phyloP scores from a whole-genome alignment of 2,797 vertebrate species.

The Heteromormyrus szaboi region DNA sequence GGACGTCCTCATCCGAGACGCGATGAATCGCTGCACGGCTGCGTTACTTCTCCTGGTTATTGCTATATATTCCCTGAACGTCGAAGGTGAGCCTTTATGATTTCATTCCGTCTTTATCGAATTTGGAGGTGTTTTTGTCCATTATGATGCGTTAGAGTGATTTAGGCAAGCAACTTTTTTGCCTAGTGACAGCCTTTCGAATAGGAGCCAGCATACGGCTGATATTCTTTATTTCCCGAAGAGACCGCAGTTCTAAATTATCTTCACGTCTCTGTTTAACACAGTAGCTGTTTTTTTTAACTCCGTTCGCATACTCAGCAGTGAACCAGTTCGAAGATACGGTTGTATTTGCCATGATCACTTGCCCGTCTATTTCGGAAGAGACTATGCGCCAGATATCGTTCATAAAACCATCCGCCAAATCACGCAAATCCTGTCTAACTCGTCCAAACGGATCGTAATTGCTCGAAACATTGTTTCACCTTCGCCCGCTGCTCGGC shows the following conservation, averaged over 20 bases:
- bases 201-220: background rate
- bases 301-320: background rate
- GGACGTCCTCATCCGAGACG: conserved; percentile 28
- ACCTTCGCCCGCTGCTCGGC: background rate
- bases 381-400: background rate
- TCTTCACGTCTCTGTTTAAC: background rate
- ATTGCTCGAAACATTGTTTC: background rate
- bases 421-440: conserved; percentile 4
- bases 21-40: conserved; percentile 81
- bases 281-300: background rate
- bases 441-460: background rate
- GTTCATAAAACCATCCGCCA: background rate
- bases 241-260: background rate
- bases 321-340: background rate
- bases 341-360: background rate
- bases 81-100: conserved; percentile 73
- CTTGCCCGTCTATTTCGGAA: background rate
- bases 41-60: conserved; percentile 78
- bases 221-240: background rate
- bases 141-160: background rate
- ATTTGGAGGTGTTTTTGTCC: background rate
- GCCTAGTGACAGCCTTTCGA: background rate
- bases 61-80: conserved; percentile 69
- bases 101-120: background rate
- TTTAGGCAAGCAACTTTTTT: background rate